phyloP scores from a whole-genome alignment of 2,113 vertebrate species.

The Nestor notabilis region DNA sequence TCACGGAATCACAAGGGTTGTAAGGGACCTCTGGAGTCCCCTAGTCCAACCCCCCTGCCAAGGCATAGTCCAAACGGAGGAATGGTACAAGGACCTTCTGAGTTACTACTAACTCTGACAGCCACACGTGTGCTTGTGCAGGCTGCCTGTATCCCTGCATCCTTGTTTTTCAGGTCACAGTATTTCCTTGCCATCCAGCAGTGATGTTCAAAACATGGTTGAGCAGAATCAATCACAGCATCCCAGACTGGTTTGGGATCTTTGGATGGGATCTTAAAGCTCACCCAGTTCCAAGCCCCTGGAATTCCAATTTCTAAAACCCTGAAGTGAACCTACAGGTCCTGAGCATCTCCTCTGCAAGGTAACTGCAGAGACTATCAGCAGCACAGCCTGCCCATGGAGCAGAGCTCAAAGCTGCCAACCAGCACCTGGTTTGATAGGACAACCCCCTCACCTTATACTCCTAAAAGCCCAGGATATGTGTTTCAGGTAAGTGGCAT shows the following conservation, averaged over 20 bases:
- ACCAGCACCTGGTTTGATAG: background rate
- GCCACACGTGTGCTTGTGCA: background rate
- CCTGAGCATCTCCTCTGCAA: background rate
- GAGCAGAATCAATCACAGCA: background rate
- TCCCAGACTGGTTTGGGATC: background rate
- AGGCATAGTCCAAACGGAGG: background rate
- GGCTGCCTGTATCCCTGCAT: background rate
- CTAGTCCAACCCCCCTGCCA: background rate
- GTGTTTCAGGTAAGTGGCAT: background rate
- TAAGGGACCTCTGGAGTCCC: background rate
- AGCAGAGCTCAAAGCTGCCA: background rate
- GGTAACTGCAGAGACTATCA: background rate
- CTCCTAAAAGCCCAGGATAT: background rate
- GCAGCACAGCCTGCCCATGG: background rate
- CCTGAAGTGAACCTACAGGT: background rate
- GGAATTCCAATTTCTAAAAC: background rate
- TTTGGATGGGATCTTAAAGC: background rate
- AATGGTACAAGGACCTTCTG: background rate
- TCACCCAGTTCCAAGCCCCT: background rate
- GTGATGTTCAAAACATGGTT: rapidly evolving
- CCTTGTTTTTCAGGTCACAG: background rate
- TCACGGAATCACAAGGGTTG: background rate
- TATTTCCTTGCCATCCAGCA: background rate
- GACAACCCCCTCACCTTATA: background rate
- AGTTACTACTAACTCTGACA: background rate